Conservation (phyloP, 37 sponge, comb jelly and placozoan species). For the Oopsacas minuta region DNA sequence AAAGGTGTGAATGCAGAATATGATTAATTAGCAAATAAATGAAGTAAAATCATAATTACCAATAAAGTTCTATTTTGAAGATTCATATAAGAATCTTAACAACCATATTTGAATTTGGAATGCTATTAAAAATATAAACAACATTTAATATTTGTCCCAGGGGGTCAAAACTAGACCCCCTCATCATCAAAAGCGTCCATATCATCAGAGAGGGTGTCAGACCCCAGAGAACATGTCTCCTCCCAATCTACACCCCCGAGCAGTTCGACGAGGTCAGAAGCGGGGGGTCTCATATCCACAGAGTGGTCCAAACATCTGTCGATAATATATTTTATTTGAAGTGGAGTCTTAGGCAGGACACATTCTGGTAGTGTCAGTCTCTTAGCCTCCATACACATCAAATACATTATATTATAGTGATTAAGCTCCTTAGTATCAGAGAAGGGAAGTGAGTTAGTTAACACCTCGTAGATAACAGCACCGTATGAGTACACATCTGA, state of each 20-base stretch:
- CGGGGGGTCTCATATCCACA: not conserved
- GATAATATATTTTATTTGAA: not conserved
- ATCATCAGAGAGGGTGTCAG: not conserved
- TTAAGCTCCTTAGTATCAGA: not conserved
- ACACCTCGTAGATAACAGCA: not conserved
- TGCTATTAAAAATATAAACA: not conserved
- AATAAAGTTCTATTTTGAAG: too few species aligned
- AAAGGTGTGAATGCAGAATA: too few species aligned
- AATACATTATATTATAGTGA: not conserved
- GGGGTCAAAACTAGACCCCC: not conserved
- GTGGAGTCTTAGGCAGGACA: not conserved
- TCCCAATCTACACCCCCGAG: not conserved
- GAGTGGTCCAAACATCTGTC: slow-evolving; percentile 16
- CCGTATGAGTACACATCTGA: slow-evolving; percentile 6
- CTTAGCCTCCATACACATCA: not conserved
- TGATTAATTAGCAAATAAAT: too few species aligned
- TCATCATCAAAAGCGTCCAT: not conserved
- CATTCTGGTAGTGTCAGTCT: not conserved
- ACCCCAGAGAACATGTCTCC: not conserved
- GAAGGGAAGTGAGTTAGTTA: slow-evolving; percentile 6
- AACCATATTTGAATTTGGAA: not conserved
- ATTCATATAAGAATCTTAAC: too few species aligned
- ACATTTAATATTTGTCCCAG: not conserved
- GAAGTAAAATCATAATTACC: too few species aligned
- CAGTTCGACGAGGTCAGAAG: not conserved